Evolutionary conservation across 35 echinoderm and acorn worm genomes (phyloP), one percentile per base, ranked within the genome.

Genomic region (Ophiothrix spiculata): DNA sequence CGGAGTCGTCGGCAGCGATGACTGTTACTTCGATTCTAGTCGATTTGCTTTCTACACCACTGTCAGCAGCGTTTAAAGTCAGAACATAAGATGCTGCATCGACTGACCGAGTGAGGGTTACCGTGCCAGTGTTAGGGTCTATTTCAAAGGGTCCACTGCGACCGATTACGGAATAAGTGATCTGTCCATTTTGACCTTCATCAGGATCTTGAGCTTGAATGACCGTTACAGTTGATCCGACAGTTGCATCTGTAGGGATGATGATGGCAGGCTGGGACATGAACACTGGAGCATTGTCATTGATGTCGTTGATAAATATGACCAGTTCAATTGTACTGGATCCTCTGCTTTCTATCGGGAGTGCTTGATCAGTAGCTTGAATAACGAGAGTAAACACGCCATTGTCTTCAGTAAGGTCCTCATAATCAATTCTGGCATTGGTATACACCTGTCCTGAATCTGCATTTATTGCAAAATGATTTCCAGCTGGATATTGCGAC

Each of bases 321-420:
- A 83, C 87, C 36, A 99, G 89, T 38, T 90, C 83, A 1, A 87
- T 83, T 31, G 91, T 94, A 42, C 92, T 84, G 19, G 92, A 87
- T 34, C 90, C 81, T 37, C 96, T 90, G 32, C 89, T 91, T 25
- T 86, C 86, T 21, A 73, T 46, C 0, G 96, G 96, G 10, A 94
- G 78, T 16, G 96, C 96, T 56, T 91, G 92, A 63, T 99, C 96
- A n/a, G 86, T 99, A 39, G 92, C 96, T 82, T 89, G 89, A 25
- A 99, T 80, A 11, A 75, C 83, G 36, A 99, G 34, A 29, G 37
- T 75, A 21, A 99, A 85, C 28, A 91, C 42, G 56, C 90, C 89
- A 31, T 82, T 97, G 38, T 82, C 29, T 15, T 82, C 77, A n/a
- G 74, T 38, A 31, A 90, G 74, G 33, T 80, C 85, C 78, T 99